Conservation (phyloP, 2,888 invertebrate species). For the Vesta saturnalis region DNA sequence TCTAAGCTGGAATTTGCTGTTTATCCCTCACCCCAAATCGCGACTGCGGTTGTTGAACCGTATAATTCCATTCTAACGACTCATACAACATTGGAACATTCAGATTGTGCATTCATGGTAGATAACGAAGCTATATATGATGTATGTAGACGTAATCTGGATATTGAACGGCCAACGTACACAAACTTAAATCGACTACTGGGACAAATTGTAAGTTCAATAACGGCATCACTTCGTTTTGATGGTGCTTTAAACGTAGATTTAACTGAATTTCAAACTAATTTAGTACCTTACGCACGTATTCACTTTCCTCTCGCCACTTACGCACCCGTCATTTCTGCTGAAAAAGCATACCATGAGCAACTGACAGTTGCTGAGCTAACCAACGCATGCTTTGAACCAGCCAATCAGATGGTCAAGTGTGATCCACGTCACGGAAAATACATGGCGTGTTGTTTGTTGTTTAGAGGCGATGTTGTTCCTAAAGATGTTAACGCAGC, state of each 20-base stretch:
- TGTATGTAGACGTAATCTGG: too few species aligned
- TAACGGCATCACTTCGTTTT: too few species aligned
- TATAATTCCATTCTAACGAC: slow-evolving; percentile 73
- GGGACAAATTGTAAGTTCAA: too few species aligned
- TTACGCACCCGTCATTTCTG: slow-evolving; percentile 68
- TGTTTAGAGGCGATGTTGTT: too few species aligned
- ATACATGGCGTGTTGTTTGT: slow-evolving; percentile 71
- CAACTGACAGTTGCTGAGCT: slow-evolving; percentile 68
- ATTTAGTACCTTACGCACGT: slow-evolving; percentile 66
- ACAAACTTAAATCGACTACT: too few species aligned
- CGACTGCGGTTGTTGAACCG: slow-evolving; percentile 66
- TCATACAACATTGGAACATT: too few species aligned
- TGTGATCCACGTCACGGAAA: slow-evolving; percentile 65
- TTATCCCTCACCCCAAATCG: slow-evolving; percentile 88
- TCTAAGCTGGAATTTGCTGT: slow-evolving; percentile 91
- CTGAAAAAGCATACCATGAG: slow-evolving; percentile 70
- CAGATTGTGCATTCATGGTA: too few species aligned
- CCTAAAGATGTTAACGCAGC: too few species aligned
- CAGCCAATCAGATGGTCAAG: slow-evolving; percentile 68
- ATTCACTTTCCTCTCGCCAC: slow-evolving; percentile 70
- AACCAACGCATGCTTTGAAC: slow-evolving; percentile 72
- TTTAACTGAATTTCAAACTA: too few species aligned
- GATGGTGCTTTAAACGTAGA: too few species aligned
- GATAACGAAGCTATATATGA: too few species aligned
- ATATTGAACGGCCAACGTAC: too few species aligned